Percentiles rank a stretch among this genome's conserved stretches.
Conservation (phyloP, 2,888 invertebrate species). For the Prosapia bicincta region DNA sequence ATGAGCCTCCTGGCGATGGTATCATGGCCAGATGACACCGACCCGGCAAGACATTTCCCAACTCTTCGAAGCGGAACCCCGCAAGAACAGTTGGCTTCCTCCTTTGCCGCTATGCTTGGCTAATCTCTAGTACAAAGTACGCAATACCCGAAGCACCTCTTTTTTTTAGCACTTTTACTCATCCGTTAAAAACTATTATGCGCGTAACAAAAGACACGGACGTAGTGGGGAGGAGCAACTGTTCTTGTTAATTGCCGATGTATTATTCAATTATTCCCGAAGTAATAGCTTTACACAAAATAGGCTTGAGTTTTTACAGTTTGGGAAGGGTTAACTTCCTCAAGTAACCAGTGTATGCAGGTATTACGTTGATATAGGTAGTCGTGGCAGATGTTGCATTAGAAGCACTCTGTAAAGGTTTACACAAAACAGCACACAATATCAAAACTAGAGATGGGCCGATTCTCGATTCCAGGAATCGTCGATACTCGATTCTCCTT, state of each 20-base stretch:
- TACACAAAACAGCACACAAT: too few species aligned
- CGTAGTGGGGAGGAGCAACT: background rate
- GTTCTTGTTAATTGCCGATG: background rate
- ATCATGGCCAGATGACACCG: background rate
- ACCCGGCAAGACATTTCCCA: background rate
- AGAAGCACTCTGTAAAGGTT: too few species aligned
- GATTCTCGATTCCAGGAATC: too few species aligned
- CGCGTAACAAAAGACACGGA: background rate
- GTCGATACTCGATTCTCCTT: too few species aligned
- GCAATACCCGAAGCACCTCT: background rate
- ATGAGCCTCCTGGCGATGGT: background rate
- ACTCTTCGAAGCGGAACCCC: background rate
- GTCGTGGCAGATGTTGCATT: too few species aligned
- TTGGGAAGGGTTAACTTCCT: too few species aligned
- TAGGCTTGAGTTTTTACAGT: too few species aligned
- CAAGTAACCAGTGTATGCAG: too few species aligned
- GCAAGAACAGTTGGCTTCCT: background rate
- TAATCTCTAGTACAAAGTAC: background rate
- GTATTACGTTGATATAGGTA: too few species aligned
- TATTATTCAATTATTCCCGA: background rate
- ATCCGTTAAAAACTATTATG: background rate
- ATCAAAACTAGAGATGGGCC: too few species aligned
- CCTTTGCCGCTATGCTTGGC: background rate
- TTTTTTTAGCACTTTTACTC: background rate
- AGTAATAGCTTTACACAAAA: too few species aligned